Conservation (phyloP, 2,113 vertebrate genomes). For the Pithys albifrons region DNA sequence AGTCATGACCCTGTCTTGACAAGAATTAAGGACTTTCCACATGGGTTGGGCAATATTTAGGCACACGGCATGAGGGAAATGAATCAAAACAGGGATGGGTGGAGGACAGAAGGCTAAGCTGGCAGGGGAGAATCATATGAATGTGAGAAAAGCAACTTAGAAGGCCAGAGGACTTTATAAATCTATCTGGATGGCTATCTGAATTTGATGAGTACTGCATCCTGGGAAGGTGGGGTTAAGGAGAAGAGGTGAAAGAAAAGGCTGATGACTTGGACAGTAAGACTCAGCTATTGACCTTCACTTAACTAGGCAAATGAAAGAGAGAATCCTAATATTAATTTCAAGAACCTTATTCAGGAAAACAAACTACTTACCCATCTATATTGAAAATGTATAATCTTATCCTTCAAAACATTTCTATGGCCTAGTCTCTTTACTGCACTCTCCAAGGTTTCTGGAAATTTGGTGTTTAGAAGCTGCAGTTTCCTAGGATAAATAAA, state of each 20-base stretch:
- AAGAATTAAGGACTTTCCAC: constrained; percentile 68
- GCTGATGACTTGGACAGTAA: not conserved
- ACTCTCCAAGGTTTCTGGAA: not conserved
- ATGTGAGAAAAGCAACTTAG: constrained; percentile 59
- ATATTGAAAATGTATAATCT: not conserved
- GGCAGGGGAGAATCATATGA: constrained; percentile 28
- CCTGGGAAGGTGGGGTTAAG: not conserved
- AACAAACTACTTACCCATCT: not conserved
- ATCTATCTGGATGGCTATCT: constrained; percentile 1
- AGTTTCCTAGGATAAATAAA: not conserved
- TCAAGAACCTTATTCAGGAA: not conserved
- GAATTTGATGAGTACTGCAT: not conserved
- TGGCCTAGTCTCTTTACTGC: not conserved
- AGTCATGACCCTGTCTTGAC: constrained; percentile 69
- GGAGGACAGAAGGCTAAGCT: constrained; percentile 63
- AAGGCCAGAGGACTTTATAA: constrained; percentile 34
- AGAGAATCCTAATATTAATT: not conserved
- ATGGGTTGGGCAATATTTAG: constrained; percentile 68
- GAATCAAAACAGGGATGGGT: constrained; percentile 68
- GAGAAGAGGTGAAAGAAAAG: not conserved
- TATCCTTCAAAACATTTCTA: not conserved
- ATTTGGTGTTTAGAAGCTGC: not conserved
- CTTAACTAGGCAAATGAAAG: not conserved
- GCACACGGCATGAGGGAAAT: constrained; percentile 64
- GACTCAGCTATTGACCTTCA: not conserved